phyloP scores from a whole-genome alignment of 2,113 vertebrate genomes.

The Erinaceus europaeus region DNA sequence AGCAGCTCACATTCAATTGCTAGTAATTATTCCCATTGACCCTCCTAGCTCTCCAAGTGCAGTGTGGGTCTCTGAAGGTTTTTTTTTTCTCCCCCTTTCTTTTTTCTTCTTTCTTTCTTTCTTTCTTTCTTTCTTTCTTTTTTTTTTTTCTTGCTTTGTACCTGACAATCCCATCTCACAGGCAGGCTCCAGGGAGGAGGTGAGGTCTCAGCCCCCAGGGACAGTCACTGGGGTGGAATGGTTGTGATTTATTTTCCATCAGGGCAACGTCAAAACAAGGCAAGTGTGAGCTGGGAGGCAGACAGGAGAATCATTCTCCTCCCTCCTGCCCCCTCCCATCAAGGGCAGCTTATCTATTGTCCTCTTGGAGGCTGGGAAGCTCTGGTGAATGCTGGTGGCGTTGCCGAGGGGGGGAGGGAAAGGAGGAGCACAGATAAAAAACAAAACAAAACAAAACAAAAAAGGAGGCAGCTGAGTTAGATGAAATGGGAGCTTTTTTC shows the following conservation, averaged over 20 bases:
- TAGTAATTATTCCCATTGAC: conserved; percentile 75
- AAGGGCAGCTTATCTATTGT: conserved; percentile 58
- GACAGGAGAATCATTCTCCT: background rate
- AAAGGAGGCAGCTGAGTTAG: background rate
- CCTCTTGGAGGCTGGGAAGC: conserved; percentile 12
- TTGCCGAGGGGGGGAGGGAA: conserved; percentile 1
- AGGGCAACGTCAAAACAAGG: conserved; percentile 68
- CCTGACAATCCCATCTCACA: conserved; percentile 57
- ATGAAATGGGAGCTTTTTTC: background rate
- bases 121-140: too few relatives aligned
- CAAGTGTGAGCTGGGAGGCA: conserved; percentile 53
- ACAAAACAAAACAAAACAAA: too few relatives aligned
- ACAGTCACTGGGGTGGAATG: conserved; percentile 26
- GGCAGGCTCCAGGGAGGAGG: conserved; percentile 60
- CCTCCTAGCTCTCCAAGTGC: conserved; percentile 61
- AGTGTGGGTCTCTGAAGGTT: conserved; percentile 66
- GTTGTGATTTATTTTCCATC: conserved; percentile 67
- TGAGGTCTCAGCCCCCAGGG: conserved; percentile 68
- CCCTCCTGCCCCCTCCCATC: conserved; percentile 6
- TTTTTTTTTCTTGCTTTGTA: too few relatives aligned
- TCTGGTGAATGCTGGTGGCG: background rate
- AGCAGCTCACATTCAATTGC: conserved; percentile 76
- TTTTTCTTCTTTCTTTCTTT: too few relatives aligned
- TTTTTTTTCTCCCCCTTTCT: too few relatives aligned
- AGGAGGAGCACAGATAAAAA: conserved; percentile 6